Evolutionary conservation across 2,113 vertebrate genomes (phyloP).

Genomic region (Xiphias gladius): DNA sequence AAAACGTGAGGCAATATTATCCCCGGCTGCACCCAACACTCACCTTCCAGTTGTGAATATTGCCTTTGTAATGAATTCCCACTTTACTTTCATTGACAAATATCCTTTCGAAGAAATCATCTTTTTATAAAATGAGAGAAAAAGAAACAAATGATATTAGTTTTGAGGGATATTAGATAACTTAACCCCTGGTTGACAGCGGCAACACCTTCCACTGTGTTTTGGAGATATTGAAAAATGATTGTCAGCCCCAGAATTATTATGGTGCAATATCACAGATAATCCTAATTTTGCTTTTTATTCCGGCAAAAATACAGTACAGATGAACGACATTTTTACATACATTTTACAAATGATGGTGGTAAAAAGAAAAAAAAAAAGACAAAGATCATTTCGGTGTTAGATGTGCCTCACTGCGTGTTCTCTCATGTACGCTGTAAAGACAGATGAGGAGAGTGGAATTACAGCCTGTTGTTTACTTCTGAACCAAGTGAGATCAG

Average conservation of each 20-base stretch:
- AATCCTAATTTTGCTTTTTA: background rate
- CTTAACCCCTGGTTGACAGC: slow-evolving; percentile 1
- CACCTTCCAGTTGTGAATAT: background rate
- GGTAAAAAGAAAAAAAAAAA: background rate
- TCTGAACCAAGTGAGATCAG: no score
- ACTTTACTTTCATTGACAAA: slow-evolving; percentile 13
- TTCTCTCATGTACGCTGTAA: background rate
- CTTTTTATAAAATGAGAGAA: background rate
- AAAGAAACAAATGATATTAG: background rate
- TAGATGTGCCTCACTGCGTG: background rate
- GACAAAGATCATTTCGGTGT: background rate
- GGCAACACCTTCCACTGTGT: slow-evolving; percentile 6
- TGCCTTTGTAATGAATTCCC: slow-evolving; percentile 29
- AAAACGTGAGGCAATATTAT: slow-evolving; percentile 14
- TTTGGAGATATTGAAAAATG: slow-evolving; percentile 18
- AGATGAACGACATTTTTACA: background rate
- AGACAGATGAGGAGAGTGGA: background rate
- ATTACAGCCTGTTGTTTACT: slow-evolving; percentile 7
- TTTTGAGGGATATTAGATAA: slow-evolving; percentile 20
- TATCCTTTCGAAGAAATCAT: background rate
- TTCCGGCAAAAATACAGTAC: background rate
- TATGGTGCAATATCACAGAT: background rate
- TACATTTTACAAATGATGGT: background rate
- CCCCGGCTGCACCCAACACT: slow-evolving; percentile 1
- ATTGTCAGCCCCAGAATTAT: background rate